Base-by-base conservation (phyloP, 2,888 invertebrate genomes). In the Sminthurinus aureus region DNA sequence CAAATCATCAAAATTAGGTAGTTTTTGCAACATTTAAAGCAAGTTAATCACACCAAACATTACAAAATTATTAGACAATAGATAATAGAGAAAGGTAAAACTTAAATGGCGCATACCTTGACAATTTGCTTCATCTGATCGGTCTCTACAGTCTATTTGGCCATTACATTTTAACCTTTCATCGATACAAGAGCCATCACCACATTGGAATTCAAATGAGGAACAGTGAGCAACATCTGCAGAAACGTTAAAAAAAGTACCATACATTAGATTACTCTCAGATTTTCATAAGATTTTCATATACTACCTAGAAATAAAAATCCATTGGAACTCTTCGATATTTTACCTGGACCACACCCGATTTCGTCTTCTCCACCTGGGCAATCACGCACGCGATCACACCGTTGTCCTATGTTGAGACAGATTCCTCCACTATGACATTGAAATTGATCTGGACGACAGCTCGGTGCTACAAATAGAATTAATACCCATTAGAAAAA, bases 71-170 rank as follows among this genome's bases (percentile, higher is more conserved):
- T n/a, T n/a, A 18, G 11, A 74, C 18, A 38, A 38, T 22, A 71
- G 12, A 4, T 4, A n/a, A 66, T 38, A 38, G 38, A 38, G 38
- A 4, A 38, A 38, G 88, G 89, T 38, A 38, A 38, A 38, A 38
- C 1, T 38, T 1, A 38, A 38, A 38, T 38, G 38, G 6, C 1
- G 38, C 38, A 4, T 38, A 38, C 38, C 38, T 38, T 89, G 89
- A 89, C 95, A 95, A 86, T 92, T 91, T 24, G 88, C 88, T 90
- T 96, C 96, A 89, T 96, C 96, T 26, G 93, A 92, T 8, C 92
- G 92, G 89, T 94, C 94, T 9, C 90, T 89, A 89, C 95, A 95
- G 89, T 95, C 93, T 0, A 79, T 85, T 8, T 87, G 71, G 18
- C 92, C 91, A 89, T 95, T 92, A 90, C 95, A 96, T 75, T 91